A percentile compares a stretch with the other conserved stretches of the same genome.
phyloP scores from a whole-genome alignment of 2,113 vertebrate genomes.

The Pterophyllum scalare region DNA sequence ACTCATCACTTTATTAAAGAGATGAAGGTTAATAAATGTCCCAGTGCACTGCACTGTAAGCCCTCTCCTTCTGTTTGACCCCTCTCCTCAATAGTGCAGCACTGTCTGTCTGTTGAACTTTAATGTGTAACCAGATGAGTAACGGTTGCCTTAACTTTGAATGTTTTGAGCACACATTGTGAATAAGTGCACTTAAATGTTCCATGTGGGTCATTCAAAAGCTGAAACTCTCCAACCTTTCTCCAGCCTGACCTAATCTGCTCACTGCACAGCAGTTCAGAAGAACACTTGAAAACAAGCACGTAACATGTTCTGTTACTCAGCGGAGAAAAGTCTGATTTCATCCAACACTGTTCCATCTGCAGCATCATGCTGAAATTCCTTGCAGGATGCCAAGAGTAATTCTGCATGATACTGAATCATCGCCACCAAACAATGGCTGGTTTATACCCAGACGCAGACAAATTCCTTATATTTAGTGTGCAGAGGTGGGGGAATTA shows the following conservation, averaged over 20 bases:
- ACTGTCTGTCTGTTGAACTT: background rate
- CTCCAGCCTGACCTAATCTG: background rate
- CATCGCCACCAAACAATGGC: slow-evolving; percentile 46
- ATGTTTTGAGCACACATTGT: background rate
- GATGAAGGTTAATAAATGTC: background rate
- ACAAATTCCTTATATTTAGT: background rate
- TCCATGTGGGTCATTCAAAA: too few relatives aligned
- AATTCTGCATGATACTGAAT: slow-evolving; percentile 46
- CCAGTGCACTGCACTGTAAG: background rate
- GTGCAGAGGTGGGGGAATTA: background rate
- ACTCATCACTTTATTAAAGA: background rate
- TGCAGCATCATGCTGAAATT: slow-evolving; percentile 8
- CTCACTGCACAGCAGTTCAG: background rate
- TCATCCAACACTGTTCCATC: background rate
- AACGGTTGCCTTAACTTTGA: background rate
- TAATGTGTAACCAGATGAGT: background rate
- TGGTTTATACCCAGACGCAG: slow-evolving; percentile 33
- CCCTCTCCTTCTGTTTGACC: background rate
- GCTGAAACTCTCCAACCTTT: background rate
- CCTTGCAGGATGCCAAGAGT: background rate
- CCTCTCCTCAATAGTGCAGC: background rate
- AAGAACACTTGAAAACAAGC: background rate
- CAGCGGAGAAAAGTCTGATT: background rate
- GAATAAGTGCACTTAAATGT: background rate
- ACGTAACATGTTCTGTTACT: background rate